A percentile compares a stretch with the other conserved stretches of the same genome.
phyloP scores from a whole-genome alignment of 2,113 vertebrate species.

The Colossoma macropomum region DNA sequence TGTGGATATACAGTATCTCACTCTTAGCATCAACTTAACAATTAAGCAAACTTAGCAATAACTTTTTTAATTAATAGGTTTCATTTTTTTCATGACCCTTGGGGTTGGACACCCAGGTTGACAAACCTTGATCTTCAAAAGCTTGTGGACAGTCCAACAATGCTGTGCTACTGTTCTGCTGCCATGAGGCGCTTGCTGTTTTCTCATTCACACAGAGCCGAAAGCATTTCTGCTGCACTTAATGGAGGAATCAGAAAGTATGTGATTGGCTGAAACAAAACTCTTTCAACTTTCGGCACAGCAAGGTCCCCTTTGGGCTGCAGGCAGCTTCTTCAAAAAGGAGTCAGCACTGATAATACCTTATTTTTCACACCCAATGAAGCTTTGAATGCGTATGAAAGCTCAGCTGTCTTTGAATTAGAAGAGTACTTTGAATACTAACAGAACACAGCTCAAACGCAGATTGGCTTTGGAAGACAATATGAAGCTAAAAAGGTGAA shows the following conservation, averaged over 20 bases:
- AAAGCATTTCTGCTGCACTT: not conserved
- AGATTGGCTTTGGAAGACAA: not conserved
- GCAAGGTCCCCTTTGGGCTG: not conserved
- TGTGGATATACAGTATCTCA: too few species aligned
- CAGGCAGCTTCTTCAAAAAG: conserved; percentile 1
- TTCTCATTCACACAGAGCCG: not conserved
- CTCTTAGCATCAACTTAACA: too few species aligned
- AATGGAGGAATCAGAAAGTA: not conserved
- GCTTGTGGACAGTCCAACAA: too few species aligned
- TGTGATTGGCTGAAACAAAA: not conserved
- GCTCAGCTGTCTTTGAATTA: not conserved
- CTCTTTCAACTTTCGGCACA: not conserved
- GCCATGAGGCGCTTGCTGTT: not conserved
- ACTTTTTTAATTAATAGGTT: too few species aligned
- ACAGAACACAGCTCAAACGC: not conserved
- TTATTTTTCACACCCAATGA: not conserved
- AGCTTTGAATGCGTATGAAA: not conserved
- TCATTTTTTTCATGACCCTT: too few species aligned
- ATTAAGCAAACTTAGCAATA: too few species aligned
- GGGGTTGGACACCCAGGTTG: too few species aligned
- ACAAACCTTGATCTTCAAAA: not conserved
- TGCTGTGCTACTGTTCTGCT: not conserved
- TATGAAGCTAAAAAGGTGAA: not conserved
- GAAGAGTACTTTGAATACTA: not conserved
- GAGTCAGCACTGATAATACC: not conserved